Conservation (phyloP, 2,113 vertebrate species). For the Chlorocebus sabaeus region DNA sequence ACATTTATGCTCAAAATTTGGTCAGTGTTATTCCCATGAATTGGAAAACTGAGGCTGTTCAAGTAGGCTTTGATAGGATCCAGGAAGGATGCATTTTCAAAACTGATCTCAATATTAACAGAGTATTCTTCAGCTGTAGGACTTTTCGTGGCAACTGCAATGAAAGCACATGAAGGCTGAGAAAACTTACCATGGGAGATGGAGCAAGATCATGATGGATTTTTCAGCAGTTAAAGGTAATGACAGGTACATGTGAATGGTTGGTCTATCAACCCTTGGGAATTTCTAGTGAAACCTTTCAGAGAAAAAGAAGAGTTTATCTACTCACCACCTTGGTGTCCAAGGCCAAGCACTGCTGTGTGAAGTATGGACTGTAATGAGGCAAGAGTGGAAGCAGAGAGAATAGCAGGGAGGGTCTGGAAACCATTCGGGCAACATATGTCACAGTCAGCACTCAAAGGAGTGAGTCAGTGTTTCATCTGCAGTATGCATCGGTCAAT, state of each 20-base stretch:
- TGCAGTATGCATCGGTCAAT: background rate
- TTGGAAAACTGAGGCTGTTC: slow-evolving; percentile 54
- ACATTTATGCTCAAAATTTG: slow-evolving; percentile 73
- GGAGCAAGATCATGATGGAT: background rate
- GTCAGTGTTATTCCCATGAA: slow-evolving; percentile 63
- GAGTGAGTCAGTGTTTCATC: background rate
- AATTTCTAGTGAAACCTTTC: background rate
- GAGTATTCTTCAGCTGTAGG: slow-evolving; percentile 49
- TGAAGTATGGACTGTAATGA: background rate
- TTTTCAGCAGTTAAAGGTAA: background rate
- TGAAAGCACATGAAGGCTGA: background rate
- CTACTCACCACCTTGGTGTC: background rate
- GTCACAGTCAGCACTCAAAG: background rate
- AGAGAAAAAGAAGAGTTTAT: background rate
- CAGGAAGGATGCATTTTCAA: slow-evolving; percentile 72
- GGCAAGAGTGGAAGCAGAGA: background rate
- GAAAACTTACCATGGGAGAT: background rate
- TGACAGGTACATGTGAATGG: background rate
- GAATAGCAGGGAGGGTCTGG: background rate
- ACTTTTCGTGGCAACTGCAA: slow-evolving; percentile 67
- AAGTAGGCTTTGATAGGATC: slow-evolving; percentile 68
- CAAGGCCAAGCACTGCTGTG: background rate
- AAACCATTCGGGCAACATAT: background rate
- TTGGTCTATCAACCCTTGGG: background rate
- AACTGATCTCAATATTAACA: slow-evolving; percentile 74